Evolutionary conservation across 2,113 vertebrate genomes (phyloP), one percentile per base, ranked within the genome.

Genomic region (Polypterus senegalus): DNA sequence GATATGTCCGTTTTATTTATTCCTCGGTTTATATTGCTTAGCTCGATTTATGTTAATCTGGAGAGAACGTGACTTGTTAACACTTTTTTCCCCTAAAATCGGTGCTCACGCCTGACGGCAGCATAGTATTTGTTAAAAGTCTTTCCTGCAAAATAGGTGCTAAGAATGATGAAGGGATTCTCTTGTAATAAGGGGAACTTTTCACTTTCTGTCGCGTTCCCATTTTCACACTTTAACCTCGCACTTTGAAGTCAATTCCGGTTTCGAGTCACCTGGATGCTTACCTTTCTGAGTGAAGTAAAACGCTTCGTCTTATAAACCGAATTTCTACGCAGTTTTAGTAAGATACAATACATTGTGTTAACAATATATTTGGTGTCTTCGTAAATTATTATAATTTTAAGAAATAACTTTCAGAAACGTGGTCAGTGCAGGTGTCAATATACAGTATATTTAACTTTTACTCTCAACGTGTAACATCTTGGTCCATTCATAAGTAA

Each of bases 181-280:
- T 73, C 73, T 74, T 76, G 74, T 74, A 71, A 64, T 62, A 69
- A 79, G 73, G 63, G 63, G 74, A 73, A 78, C 70, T 77, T 81
- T 81, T 81, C 65, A 70, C 72, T 73, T 74, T 82, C 75, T 59
- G 62, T 57, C 70, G 80, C 67, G 66, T 83, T 84, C 76, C 68
- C 77, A 73, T 75, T 66, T 76, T 79, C 71, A 82, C 88, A 85
- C 84, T 76, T 81, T 73, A 71, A 81, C 74, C 79, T 85, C 79
- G 66, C 82, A 88, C 76, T 80, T 86, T 79, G 73, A 78, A 83
- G 81, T 82, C 86, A 93, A 90, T 80, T 87, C 81, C 81, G 71
- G 83, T 83, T 79, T 76, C 77, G 79, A 66, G 76, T 77, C 78
- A 79, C 75, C 72, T 65, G 57, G 63, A 55, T 5, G 57, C 11